Conservation (phyloP, 2,888 invertebrate species). For the Eledone cirrhosa region DNA sequence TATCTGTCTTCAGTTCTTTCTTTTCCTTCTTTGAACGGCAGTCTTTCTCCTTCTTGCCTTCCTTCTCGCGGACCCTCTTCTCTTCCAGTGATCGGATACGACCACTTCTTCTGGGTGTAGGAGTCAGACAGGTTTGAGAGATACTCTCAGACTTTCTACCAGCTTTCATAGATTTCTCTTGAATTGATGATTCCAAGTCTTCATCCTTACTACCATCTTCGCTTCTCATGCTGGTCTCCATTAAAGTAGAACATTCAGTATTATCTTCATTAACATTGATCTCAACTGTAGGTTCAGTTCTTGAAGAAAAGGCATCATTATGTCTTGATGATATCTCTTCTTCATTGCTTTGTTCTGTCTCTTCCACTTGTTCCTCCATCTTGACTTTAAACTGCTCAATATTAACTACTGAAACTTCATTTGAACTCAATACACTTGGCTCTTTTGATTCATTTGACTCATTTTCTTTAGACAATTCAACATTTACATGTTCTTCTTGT, state of each 20-base stretch:
- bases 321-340: no score
- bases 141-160: not conserved
- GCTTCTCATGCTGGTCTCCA: not conserved
- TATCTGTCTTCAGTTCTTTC: constrained; percentile 30
- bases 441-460: no score
- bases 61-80: constrained; percentile 31
- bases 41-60: constrained; percentile 30
- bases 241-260: not conserved
- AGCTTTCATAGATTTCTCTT: not conserved
- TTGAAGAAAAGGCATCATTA: no score
- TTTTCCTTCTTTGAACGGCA: constrained; percentile 34
- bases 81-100: constrained; percentile 25
- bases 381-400: no score
- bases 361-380: no score
- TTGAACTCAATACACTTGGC: no score
- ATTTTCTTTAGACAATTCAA: no score
- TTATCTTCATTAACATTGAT: no score
- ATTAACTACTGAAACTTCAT: no score
- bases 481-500: no score
- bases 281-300: no score
- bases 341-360: no score
- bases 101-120: constrained; percentile 20
- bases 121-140: not conserved
- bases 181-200: not conserved
- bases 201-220: constrained; percentile 22